Base-by-base conservation (phyloP, 2,888 invertebrate species). In the Polyploca ridens region DNA sequence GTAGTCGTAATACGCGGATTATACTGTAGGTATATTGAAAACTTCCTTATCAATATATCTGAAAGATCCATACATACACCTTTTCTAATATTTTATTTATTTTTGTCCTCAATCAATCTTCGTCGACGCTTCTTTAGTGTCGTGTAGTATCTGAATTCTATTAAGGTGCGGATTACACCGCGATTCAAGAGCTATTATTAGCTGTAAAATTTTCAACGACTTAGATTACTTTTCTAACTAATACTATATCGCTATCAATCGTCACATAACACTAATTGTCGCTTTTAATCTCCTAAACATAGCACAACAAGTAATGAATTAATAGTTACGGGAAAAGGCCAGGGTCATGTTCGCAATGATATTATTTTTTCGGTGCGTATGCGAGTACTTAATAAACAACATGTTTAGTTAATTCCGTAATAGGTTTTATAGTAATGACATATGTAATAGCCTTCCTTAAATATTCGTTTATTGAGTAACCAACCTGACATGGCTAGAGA, bases 251-350 rank as follows among this genome's bases (percentile, higher is more conserved):
- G 10, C 6, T 19, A 54, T 10, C 19, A 54, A 19, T 19, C 7
- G 54, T 54, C n/a, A 19, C 19, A 19, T 54, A 19, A 54, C 54
- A 54, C 19, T 54, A 19, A 54, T 8, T 14, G 49, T 49, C 14
- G 7, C 54, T 54, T 54, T 54, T 54, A 54, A 54, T 54, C 10
- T 19, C 19, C 19, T 54, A 54, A 54, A 54, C 19, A 19, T 54
- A 19, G 54, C n/a, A 54, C 54, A 19, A 41, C 41, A 41, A 41
- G 8, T 54, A 19, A 54, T 54, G 54, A 54, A 54, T 54, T 54
- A 54, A 19, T 54, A 54, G 16, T 49, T 49, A 49, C 49, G 14
- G 49, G 19, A 54, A 54, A 54, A 19, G 10, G 54, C 1, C 54
- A 54, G 19, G 16, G 54, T 54, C 54, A 54, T 4, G 19, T 6